Evolutionary conservation across 2,888 invertebrate species (phyloP), one percentile per base, ranked within the genome.

Genomic region (Phengaris alcon): DNA sequence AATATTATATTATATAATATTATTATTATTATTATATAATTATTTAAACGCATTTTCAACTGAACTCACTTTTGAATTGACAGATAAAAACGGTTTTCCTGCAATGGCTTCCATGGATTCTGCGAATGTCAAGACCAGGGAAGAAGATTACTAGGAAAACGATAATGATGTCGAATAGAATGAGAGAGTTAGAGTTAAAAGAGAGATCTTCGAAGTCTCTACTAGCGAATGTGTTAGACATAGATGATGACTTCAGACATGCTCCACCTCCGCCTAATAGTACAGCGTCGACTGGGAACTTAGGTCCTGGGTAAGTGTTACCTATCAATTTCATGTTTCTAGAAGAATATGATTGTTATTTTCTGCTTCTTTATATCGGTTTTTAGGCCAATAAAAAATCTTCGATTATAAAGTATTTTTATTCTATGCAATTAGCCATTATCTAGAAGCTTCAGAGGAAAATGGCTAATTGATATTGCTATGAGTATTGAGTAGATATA

Each of bases 21-120:
- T n/a, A n/a, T n/a, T n/a, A n/a, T n/a, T n/a, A n/a, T n/a, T n/a
- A n/a, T n/a, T n/a, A n/a, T n/a, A n/a, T n/a, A 35, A 35, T 3
- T 35, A 35, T 35, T 35, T 35, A 35, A 35, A 35, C 4, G 3
- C 35, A 35, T 35, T 35, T 35, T 52, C 8, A 52, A 10, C 9
- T 10, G 52, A n/a, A 7, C n/a, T 57, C 4, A 9, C 2, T 75
- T 78, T 77, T 59, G 76, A 59, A 76, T 79, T 80, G 57, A 68
- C 91, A 99, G 99, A 97, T 99, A 86, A 97, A 98, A 93, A 96
- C 97, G 83, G 96, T 99, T 85, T 97, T 99, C 91, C 96, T 99
- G 82, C 98, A 98, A 95, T 99, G 99, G 98, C 95, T 99, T 87
- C 99, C 99, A 78, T 98, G 98, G 97, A 95, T 98, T 80, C 94